These are phyloP conservation scores for Forbesichthys papilliferus DNA, from an alignment of 2,113 vertebrate genomes.

Conservation along the genomic window DNA sequence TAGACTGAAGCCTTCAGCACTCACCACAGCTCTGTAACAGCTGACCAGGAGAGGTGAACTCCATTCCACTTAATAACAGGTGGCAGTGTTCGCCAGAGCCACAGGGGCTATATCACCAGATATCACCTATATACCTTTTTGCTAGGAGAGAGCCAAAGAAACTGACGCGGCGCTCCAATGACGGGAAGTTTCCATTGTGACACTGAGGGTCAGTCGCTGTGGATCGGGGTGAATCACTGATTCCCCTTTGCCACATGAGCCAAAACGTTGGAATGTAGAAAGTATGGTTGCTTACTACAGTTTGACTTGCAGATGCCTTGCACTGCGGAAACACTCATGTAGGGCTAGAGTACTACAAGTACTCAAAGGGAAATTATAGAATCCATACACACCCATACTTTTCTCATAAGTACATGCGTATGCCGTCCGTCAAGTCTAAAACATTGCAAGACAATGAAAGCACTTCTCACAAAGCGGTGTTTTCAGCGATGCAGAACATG, in stretches of 20 bases:
- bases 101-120: slow-evolving; percentile 14
- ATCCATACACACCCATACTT: too few relatives aligned
- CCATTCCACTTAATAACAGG: slow-evolving; percentile 27
- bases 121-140: not conserved
- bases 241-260: slow-evolving; percentile 2
- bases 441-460: too few relatives aligned
- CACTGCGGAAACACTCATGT: not conserved
- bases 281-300: not conserved
- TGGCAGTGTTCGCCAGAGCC: slow-evolving; percentile 14
- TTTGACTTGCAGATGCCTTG: not conserved
- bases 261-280: slow-evolving; percentile 9
- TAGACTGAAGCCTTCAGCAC: slow-evolving; percentile 25
- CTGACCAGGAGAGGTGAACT: slow-evolving; percentile 41
- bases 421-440: too few relatives aligned
- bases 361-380: too few relatives aligned
- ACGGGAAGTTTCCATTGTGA: slow-evolving; percentile 18
- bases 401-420: too few relatives aligned
- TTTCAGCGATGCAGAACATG: too few relatives aligned
- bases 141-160: not conserved
- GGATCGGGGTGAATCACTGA: not conserved
- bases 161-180: slow-evolving; percentile 14
- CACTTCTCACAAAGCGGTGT: too few relatives aligned
- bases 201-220: not conserved
- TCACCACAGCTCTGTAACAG: slow-evolving; percentile 22
- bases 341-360: too few relatives aligned